These are phyloP conservation scores for Gasterosteus aculeatus DNA, from an alignment of 2,113 vertebrate species.

Conservation along the genomic window DNA sequence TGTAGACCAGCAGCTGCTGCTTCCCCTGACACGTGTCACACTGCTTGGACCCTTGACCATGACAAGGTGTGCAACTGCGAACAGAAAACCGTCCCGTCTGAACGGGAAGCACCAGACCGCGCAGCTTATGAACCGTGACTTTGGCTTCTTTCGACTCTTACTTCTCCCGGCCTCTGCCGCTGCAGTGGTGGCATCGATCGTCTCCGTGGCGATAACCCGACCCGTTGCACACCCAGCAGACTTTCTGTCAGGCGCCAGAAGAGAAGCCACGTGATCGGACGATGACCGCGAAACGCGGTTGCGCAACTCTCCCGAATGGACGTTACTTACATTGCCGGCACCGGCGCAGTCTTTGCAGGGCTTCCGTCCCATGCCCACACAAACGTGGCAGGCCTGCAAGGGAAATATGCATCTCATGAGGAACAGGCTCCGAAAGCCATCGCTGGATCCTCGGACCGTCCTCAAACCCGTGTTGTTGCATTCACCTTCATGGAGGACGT, in stretches of 20 bases:
- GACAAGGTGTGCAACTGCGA: slow-evolving; percentile 72
- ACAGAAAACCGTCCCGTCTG: slow-evolving; percentile 17
- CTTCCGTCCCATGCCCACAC: slow-evolving; percentile 75
- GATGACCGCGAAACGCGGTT: not conserved
- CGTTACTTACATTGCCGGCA: slow-evolving; percentile 77
- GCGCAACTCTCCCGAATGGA: not conserved
- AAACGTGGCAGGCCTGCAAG: slow-evolving; percentile 77
- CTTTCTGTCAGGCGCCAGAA: slow-evolving; percentile 69
- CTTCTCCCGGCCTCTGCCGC: slow-evolving; percentile 77
- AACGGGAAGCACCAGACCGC: not conserved
- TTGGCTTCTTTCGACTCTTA: slow-evolving; percentile 44
- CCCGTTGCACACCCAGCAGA: slow-evolving; percentile 82
- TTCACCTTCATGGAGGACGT: slow-evolving; percentile 82
- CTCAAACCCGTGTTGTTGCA: not conserved
- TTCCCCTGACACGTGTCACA: slow-evolving; percentile 71
- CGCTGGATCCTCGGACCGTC: not conserved
- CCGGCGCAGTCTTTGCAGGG: slow-evolving; percentile 79
- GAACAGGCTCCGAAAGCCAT: not conserved
- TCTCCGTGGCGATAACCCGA: slow-evolving; percentile 55
- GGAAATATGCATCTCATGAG: slow-evolving; percentile 16
- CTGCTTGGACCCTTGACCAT: slow-evolving; percentile 53
- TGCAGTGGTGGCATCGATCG: slow-evolving; percentile 76
- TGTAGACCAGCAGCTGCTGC: slow-evolving; percentile 77
- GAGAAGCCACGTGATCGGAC: not conserved
- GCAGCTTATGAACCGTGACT: not conserved